phyloP scores from a whole-genome alignment of 92 coral and sea anemone genomes.

The Scolanthus callimorphus region DNA sequence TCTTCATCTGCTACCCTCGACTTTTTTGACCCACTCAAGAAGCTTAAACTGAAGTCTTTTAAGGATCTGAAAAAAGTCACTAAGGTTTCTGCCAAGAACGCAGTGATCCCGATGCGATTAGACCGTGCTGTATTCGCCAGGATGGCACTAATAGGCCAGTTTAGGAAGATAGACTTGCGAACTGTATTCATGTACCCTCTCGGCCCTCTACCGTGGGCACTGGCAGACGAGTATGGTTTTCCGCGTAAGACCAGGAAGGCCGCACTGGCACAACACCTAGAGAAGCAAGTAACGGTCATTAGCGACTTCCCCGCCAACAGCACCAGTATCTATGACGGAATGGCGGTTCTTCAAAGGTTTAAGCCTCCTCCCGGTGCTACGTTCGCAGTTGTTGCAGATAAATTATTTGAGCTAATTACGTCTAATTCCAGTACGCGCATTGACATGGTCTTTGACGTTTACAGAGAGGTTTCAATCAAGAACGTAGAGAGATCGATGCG shows the following conservation, averaged over 20 bases:
- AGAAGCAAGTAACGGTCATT: slow-evolving; percentile 20
- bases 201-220: slow-evolving; percentile 57
- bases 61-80: slow-evolving; percentile 44
- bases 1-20: slow-evolving; percentile 27
- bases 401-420: slow-evolving; percentile 18
- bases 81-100: slow-evolving; percentile 39
- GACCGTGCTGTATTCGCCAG: slow-evolving; percentile 46
- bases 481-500: slow-evolving; percentile 29
- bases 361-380: slow-evolving; percentile 43
- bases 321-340: slow-evolving; percentile 43
- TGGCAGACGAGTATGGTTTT: slow-evolving; percentile 48
- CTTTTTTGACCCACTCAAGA: slow-evolving; percentile 53
- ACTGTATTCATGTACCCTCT: slow-evolving; percentile 51
- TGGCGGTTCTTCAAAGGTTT: slow-evolving; percentile 45
- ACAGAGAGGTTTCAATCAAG: slow-evolving; percentile 30
- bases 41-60: slow-evolving; percentile 49
- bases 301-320: slow-evolving; percentile 24
- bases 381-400: slow-evolving; percentile 30
- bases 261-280: slow-evolving; percentile 40
- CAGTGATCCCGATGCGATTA: slow-evolving; percentile 39
- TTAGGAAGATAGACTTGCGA: slow-evolving; percentile 49
- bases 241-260: slow-evolving; percentile 52
- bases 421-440: slow-evolving; percentile 19
- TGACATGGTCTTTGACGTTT: slow-evolving; percentile 37
- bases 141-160: slow-evolving; percentile 58